Base-by-base conservation (phyloP, 1,140 invertebrate species). In the Pygmarrhopalites habei region DNA sequence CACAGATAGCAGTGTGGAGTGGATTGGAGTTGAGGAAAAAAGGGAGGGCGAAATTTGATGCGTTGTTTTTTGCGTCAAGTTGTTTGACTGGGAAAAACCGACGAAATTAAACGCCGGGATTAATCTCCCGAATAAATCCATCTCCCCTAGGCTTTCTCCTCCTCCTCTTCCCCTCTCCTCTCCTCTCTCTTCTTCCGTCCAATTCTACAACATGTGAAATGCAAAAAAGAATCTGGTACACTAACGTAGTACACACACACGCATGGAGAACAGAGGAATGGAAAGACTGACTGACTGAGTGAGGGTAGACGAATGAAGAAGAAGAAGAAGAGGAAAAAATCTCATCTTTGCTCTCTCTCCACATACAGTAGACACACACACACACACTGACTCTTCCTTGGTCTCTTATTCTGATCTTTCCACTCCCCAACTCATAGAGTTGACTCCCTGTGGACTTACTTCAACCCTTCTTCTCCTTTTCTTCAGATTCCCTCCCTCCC, bases 91-190 rank as follows among this genome's bases (percentile, higher is more conserved):
- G 15, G 49, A 49, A 52, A 61, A 52, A 4, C 47, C 51, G 61
- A 49, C 39, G 53, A 32, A 46, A 63, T 63, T 63, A 57, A 63
- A 57, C 44, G 29, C 53, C 35, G 60, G 58, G 58, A 51, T 49
- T 60, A 60, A 51, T 60, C 46, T 30, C 7, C 58, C 30, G 61
- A 58, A 57, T 63, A 46, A 58, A 63, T 63, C 30, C 53, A 41
- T 47, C 21, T 58, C 61, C 61, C 53, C 53, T 32, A 53, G 53
- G 61, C 47, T 25, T 61, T 52, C 30, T 57, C 43, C 47, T 44
- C 39, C 44, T 7, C 32, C 46, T 47, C 28, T 52, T 51, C 30
- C 46, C 28, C 23, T 17, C 56, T 1, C 19, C 15, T n/a, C n/a
- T n/a, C n/a, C n/a, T n/a, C n/a, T n/a, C n/a, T n/a, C n/a, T n/a